A percentile compares a stretch with the other conserved stretches of the same genome.
Evolutionary conservation across 1,140 invertebrate species (phyloP).

Genomic region (Pristionchus pacificus): DNA sequence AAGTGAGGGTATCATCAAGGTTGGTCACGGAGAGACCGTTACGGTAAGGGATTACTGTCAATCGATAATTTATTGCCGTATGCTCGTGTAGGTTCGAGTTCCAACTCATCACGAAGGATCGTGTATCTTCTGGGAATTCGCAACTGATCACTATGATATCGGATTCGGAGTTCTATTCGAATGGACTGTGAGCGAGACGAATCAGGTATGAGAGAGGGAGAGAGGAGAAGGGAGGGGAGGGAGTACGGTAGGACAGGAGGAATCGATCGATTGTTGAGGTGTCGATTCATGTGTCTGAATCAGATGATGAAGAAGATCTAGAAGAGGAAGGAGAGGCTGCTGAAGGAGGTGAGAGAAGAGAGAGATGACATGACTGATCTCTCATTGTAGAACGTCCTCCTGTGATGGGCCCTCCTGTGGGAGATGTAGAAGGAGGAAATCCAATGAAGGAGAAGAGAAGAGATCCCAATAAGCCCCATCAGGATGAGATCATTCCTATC

Average conservation of each 20-base stretch:
- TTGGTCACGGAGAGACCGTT: slow-evolving; percentile 93
- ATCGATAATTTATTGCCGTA: neutral
- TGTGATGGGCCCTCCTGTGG: neutral
- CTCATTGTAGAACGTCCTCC: too few species aligned
- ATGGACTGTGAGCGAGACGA: slow-evolving; percentile 72
- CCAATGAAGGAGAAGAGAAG: slow-evolving; percentile 11
- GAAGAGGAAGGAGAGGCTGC: slow-evolving; percentile 39
- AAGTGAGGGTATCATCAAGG: slow-evolving; percentile 86
- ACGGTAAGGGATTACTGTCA: slow-evolving; percentile 66
- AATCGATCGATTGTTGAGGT: slow-evolving; percentile 20
- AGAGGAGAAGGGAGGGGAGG: too few species aligned
- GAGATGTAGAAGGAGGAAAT: slow-evolving; percentile 46
- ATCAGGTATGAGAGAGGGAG: slow-evolving; percentile 57
- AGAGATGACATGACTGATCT: too few species aligned
- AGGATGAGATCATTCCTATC: slow-evolving; percentile 80
- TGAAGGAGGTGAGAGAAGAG: slow-evolving; percentile 1
- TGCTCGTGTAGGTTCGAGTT: slow-evolving; percentile 70
- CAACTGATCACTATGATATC: slow-evolving; percentile 95
- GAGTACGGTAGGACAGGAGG: too few species aligned
- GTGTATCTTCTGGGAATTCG: slow-evolving; percentile 98
- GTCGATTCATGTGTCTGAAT: slow-evolving; percentile 49
- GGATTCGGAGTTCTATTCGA: slow-evolving; percentile 98
- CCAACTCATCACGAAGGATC: slow-evolving; percentile 90
- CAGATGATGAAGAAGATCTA: slow-evolving; percentile 53
- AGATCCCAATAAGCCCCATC: slow-evolving; percentile 63